Evolutionary conservation across 2,797 vertebrate species (phyloP).

Genomic region (Eulemur coronatus): DNA sequence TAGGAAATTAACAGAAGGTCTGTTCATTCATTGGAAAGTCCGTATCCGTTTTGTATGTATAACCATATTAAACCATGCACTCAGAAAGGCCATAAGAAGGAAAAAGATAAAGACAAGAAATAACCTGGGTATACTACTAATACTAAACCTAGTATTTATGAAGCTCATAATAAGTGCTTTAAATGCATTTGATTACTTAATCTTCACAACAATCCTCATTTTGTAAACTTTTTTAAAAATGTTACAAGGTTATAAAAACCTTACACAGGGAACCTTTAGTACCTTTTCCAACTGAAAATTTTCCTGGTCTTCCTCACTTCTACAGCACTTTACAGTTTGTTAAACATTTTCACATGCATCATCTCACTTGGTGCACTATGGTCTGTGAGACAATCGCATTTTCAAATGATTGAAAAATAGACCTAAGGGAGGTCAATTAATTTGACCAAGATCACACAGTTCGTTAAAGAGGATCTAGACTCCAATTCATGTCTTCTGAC

Average conservation of each 20-base stretch:
- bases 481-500: slow-evolving; percentile 8
- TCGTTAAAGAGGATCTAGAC: slow-evolving; percentile 17
- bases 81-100: neutral
- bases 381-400: neutral
- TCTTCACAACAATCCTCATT: neutral
- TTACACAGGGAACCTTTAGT: neutral
- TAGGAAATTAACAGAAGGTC: slow-evolving; percentile 37
- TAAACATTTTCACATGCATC: neutral
- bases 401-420: neutral
- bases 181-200: neutral
- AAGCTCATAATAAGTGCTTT: neutral
- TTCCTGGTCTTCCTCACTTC: neutral
- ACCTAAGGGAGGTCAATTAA: neutral
- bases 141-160: neutral
- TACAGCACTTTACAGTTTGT: neutral
- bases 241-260: neutral
- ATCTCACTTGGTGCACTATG: neutral
- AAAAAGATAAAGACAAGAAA: neutral
- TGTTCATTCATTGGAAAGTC: slow-evolving; percentile 14
- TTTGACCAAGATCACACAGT: neutral
- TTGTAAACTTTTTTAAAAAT: neutral
- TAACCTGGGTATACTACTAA: neutral
- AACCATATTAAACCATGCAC: neutral
- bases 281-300: neutral
- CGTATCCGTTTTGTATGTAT: neutral